Percentiles rank a stretch among this genome's conserved stretches.
These are phyloP conservation scores for Platanista minor DNA, from an alignment of 2,113 vertebrate species.

Conservation along the genomic window DNA sequence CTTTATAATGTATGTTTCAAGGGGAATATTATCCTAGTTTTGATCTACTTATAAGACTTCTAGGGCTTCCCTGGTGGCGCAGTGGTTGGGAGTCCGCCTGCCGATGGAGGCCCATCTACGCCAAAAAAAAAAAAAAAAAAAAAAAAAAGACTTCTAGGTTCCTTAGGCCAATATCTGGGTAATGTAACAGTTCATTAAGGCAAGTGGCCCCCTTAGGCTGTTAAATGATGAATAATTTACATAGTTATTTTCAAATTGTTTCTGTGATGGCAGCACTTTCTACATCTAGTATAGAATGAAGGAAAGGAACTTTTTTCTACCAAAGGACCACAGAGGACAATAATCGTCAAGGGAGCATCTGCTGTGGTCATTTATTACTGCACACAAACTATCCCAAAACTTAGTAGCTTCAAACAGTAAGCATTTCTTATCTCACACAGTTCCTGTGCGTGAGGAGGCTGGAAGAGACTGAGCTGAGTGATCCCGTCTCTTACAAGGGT, in stretches of 20 bases:
- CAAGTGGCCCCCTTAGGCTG: background rate
- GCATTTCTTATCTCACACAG: background rate
- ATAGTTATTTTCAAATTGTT: background rate
- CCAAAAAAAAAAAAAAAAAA: too few species aligned
- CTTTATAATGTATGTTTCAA: background rate
- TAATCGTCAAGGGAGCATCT: background rate
- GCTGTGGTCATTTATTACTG: background rate
- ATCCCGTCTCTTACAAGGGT: background rate
- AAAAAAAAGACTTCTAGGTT: background rate
- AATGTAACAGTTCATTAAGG: background rate
- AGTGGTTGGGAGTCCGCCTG: too few species aligned
- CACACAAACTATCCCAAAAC: background rate
- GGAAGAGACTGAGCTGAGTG: background rate
- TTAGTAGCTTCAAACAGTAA: background rate
- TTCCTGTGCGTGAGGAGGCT: background rate
- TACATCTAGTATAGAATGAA: background rate
- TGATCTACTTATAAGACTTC: background rate
- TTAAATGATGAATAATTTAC: conserved; percentile 43
- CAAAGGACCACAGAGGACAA: background rate
- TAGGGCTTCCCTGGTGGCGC: too few species aligned
- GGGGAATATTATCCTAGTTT: background rate
- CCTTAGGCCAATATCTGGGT: background rate
- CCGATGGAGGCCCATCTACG: too few species aligned
- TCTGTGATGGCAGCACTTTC: background rate
- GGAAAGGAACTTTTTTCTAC: background rate